phyloP scores from a whole-genome alignment of 2,888 invertebrate genomes.

The Bombylius discolor region DNA sequence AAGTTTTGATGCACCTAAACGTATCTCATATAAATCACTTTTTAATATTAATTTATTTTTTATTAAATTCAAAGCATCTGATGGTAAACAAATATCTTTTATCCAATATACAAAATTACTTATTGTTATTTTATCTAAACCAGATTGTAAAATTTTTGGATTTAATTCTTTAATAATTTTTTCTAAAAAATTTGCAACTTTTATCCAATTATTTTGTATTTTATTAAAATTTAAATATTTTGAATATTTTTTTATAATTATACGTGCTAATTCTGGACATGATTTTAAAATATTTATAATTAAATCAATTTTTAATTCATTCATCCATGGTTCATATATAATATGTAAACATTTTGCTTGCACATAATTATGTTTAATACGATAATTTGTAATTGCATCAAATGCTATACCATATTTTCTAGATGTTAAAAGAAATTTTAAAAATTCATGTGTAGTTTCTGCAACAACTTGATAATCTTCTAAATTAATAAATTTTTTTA shows the following conservation, averaged over 20 bases:
- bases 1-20: conserved; percentile 30
- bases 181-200: conserved; percentile 19
- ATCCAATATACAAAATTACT: conserved; percentile 30
- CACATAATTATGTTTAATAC: conserved; percentile 28
- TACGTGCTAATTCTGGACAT: conserved; percentile 59
- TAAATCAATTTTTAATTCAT: conserved; percentile 48
- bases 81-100: conserved; percentile 28
- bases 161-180: conserved; percentile 25
- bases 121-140: conserved; percentile 28
- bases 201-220: conserved; percentile 18
- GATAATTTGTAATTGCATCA: conserved; percentile 43
- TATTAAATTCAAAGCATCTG: conserved; percentile 26
- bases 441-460: conserved; percentile 49
- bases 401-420: conserved; percentile 66
- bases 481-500: conserved; percentile 20
- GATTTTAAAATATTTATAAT: conserved; percentile 49
- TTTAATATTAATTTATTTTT: conserved; percentile 18
- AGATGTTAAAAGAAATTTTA: conserved; percentile 63
- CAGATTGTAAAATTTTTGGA: conserved; percentile 21
- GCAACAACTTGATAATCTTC: conserved; percentile 42
- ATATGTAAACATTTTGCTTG: conserved; percentile 43
- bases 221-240: conserved; percentile 45
- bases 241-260: conserved; percentile 46
- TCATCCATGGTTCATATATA: conserved; percentile 56
- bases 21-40: conserved; percentile 19